These are phyloP conservation scores for Zophobas morio DNA, from an alignment of 1,140 invertebrate genomes.

Conservation along the genomic window DNA sequence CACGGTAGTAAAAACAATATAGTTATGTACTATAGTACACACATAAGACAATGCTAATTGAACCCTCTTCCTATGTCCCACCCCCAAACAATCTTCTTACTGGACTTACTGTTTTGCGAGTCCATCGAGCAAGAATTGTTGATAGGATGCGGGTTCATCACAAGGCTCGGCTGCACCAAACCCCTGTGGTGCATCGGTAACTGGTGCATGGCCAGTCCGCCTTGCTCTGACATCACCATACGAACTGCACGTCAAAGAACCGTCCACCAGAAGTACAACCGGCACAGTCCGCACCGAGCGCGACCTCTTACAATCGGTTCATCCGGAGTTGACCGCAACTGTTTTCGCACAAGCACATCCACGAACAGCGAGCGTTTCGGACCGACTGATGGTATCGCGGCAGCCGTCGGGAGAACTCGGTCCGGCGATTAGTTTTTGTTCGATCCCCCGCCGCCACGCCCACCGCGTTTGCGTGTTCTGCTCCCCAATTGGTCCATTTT, in stretches of 20 bases:
- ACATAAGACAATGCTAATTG: background rate
- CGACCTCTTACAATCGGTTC: slow-evolving; percentile 4
- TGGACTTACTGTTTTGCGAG: slow-evolving; percentile 65
- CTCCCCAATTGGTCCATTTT: slow-evolving; percentile 59
- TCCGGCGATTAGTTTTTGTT: slow-evolving; percentile 50
- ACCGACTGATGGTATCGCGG: slow-evolving; percentile 49
- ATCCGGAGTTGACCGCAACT: slow-evolving; percentile 17
- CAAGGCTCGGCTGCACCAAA: slow-evolving; percentile 73
- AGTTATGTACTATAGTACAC: no score
- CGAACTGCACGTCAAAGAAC: slow-evolving; percentile 61
- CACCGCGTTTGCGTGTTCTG: slow-evolving; percentile 51
- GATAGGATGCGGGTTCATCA: slow-evolving; percentile 72
- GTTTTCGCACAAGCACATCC: slow-evolving; percentile 26
- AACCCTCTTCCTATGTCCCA: background rate
- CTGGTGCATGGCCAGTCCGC: slow-evolving; percentile 74
- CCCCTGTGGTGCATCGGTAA: slow-evolving; percentile 71
- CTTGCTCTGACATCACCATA: slow-evolving; percentile 75
- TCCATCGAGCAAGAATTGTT: slow-evolving; percentile 66
- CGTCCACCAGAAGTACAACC: slow-evolving; percentile 58
- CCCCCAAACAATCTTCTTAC: background rate
- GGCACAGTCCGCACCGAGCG: slow-evolving; percentile 24
- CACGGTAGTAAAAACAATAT: no score
- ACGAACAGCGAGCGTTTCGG: slow-evolving; percentile 7
- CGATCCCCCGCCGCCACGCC: slow-evolving; percentile 56
- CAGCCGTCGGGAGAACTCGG: slow-evolving; percentile 50